phyloP scores from a whole-genome alignment of 2,113 vertebrate genomes.

The Cromileptes altivelis region DNA sequence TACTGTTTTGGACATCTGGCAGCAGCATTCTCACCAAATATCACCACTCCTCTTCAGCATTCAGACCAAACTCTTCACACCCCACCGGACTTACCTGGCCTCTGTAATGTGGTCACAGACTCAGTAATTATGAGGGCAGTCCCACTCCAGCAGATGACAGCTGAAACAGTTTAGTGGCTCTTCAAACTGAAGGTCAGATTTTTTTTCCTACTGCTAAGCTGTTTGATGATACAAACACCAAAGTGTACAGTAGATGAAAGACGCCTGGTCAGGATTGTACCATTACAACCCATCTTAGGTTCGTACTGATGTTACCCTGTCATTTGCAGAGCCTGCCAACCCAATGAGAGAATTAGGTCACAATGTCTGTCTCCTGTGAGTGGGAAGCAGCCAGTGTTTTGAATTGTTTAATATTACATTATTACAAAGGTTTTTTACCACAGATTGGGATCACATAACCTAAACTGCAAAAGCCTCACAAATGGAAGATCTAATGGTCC shows the following conservation, averaged over 20 bases:
- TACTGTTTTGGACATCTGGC: not conserved
- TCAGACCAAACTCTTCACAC: not conserved
- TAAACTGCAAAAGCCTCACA: not conserved
- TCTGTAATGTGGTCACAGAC: constrained; percentile 4
- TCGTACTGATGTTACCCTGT: constrained; percentile 59
- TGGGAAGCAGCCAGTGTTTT: constrained; percentile 34
- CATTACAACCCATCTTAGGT: constrained; percentile 38
- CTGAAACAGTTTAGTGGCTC: constrained; percentile 52
- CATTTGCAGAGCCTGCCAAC: constrained; percentile 66
- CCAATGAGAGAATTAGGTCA: constrained; percentile 48
- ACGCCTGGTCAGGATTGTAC: constrained; percentile 31
- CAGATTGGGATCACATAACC: not conserved
- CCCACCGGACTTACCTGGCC: constrained; percentile 23
- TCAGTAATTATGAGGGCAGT: constrained; percentile 56
- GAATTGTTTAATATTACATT: constrained; percentile 1
- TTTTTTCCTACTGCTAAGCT: constrained; percentile 20
- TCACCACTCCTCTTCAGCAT: not conserved
- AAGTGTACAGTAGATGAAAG: constrained; percentile 74
- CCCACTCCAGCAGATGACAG: constrained; percentile 49
- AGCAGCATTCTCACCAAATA: not conserved
- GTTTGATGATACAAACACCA: constrained; percentile 54
- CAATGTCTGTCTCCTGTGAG: constrained; percentile 36
- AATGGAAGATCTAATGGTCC: not conserved
- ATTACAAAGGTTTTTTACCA: constrained; percentile 9
- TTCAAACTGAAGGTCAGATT: constrained; percentile 48